Evolutionary conservation across 2,888 invertebrate genomes (phyloP), one percentile per base, ranked within the genome.

Genomic region (Abrostola triplasia): DNA sequence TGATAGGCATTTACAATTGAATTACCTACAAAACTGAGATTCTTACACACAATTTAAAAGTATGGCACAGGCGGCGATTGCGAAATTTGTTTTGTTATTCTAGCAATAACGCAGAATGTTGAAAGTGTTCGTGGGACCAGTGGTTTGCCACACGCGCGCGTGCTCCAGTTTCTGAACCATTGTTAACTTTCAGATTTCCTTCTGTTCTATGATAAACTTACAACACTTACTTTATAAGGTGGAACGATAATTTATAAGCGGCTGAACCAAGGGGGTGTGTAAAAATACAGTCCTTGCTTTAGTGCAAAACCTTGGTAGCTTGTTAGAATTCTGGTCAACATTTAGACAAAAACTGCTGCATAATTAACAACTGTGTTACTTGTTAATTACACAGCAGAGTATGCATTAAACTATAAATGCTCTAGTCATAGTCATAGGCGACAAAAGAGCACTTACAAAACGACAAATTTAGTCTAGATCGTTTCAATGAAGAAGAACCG

Each of bases 91-190:
- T 83, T 73, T 78, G 79, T 73, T 79, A 69, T 77, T 81, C 80
- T 73, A 83, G 79, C 74, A 83, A 79, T 71, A 76, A 69, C 59
- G 72, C 64, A 69, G 62, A 74, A 80, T 90, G 89, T 89, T 74
- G 91, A 88, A 92, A 92, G 87, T 76, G 82, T 84, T 84, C 91
- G 92, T 92, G 92, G 88, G 92, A 92, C 82, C 80, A 80, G 76
- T 70, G 77, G 79, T 80, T 89, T 86, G 83, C 86, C 79, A 84
- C 88, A 88, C 79, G 77, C 80, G 76, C 72, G 67, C 64, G 73
- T 84, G 86, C 79, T 85, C 87, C 77, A 85, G 85, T 87, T 88
- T 88, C 84, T 83, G 80, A 67, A 65, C 84, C 73, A 88, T 90
- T 89, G 89, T 90, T 82, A 73, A 70, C 77, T 79, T 72, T 82